Base-by-base conservation (phyloP, 1,140 invertebrate species). In the Drosophila sechellia region DNA sequence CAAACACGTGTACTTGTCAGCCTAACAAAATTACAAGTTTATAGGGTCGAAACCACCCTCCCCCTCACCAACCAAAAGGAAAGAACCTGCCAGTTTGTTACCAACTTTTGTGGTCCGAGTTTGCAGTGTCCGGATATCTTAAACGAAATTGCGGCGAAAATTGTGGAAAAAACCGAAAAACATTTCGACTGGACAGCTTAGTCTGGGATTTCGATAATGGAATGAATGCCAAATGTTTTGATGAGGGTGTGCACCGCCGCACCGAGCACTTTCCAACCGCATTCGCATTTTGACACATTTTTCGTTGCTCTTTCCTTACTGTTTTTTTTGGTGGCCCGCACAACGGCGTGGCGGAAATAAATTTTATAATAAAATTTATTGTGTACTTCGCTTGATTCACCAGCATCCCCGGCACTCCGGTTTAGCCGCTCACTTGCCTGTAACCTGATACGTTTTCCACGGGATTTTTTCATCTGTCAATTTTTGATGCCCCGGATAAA, bases 351-450 rank as follows among this genome's bases (percentile, higher is more conserved):
- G 65, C 72, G 76, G 53, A 87, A 89, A 87, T 87, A 89, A 89
- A 87, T 89, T 89, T 87, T 87, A 87, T 87, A 84, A 87, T 87
- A 87, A 89, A 87, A 89, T 87, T 87, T 87, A 89, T 87, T 87
- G 84, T 87, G 79, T 87, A 89, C 77, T 87, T 55, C 70, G 70
- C 52, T 81, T 64, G 79, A 55, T 75, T 55, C 75, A 42, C 53
- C 31, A 45, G 17, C 64, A 52, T 45, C 56, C 43, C 58, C 34
- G 43, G 46, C 63, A 64, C 63, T 70, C 13, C 48, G 57, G 42
- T 58, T 57, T 66, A 46, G 37, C 45, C 48, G 54, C 76, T 89
- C 56, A 58, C 61, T 89, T 90, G 76, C 52, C 70, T 73, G 85
- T 84, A 89, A 89, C 84, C 76, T 78, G 80, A 84, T 90, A 84